These are phyloP conservation scores for Pheucticus melanocephalus DNA, from an alignment of 2,113 vertebrate genomes.

Conservation along the genomic window DNA sequence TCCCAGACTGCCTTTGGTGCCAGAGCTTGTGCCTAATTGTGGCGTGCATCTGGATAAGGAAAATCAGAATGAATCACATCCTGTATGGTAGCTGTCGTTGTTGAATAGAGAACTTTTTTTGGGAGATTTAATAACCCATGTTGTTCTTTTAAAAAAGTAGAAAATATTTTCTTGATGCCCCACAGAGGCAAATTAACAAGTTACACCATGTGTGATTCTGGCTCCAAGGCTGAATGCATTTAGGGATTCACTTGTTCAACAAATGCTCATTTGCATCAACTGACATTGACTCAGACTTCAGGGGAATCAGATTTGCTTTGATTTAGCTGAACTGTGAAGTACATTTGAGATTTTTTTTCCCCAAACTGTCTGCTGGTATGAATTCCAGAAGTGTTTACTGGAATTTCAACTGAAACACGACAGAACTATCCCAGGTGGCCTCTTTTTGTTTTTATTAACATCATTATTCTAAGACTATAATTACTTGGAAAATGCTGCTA, in stretches of 20 bases:
- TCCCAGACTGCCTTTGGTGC: neutral
- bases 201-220: neutral
- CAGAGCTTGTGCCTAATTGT: neutral
- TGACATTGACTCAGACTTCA: neutral
- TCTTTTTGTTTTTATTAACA: neutral
- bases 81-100: neutral
- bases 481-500: neutral
- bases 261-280: slow-evolving; percentile 4
- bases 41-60: neutral
- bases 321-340: neutral
- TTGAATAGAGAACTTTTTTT: neutral
- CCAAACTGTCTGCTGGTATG: neutral
- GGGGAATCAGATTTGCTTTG: neutral
- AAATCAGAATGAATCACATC: neutral
- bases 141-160: neutral
- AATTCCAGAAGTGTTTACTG: neutral
- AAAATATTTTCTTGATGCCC: neutral
- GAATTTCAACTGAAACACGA: neutral
- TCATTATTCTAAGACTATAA: neutral
- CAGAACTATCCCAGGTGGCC: neutral
- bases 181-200: neutral
- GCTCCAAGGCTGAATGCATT: neutral
- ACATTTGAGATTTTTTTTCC: neutral
- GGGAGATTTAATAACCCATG: neutral
- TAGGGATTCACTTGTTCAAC: neutral